phyloP scores from a whole-genome alignment of 2,113 vertebrate genomes.

The Psettodes erumei region DNA sequence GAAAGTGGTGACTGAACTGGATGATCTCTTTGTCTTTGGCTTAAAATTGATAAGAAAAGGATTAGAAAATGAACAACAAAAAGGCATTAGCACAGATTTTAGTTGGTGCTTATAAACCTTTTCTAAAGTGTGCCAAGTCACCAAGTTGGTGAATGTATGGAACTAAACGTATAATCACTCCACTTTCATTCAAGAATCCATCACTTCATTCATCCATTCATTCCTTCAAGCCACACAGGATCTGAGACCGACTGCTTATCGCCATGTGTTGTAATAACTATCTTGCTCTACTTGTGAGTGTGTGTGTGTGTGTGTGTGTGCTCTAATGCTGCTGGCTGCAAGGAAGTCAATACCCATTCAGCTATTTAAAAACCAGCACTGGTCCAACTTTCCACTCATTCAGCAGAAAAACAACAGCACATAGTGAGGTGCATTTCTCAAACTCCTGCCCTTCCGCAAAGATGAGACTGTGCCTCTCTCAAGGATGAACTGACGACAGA shows the following conservation, averaged over 20 bases:
- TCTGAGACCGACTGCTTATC: slow-evolving; percentile 27
- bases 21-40: too few relatives aligned
- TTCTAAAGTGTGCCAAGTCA: too few relatives aligned
- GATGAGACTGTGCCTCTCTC: slow-evolving; percentile 61
- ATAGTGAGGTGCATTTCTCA: slow-evolving; percentile 50
- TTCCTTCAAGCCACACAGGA: neutral
- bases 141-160: slow-evolving; percentile 5
- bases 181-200: slow-evolving; percentile 48
- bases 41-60: neutral
- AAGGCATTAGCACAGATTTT: slow-evolving; percentile 1
- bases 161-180: neutral
- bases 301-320: slow-evolving; percentile 4
- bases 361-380: slow-evolving; percentile 70
- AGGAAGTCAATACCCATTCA: slow-evolving; percentile 65
- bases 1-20: too few relatives aligned
- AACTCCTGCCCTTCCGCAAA: slow-evolving; percentile 59
- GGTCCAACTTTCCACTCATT: slow-evolving; percentile 69
- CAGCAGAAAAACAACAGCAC: slow-evolving; percentile 70
- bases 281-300: neutral
- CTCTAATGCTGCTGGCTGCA: slow-evolving; percentile 9
- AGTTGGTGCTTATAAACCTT: neutral
- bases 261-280: slow-evolving; percentile 39
- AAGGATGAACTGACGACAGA: slow-evolving; percentile 48
- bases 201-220: slow-evolving; percentile 49
- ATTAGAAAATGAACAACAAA: slow-evolving; percentile 8